These are phyloP conservation scores for Thysanoteuthis rhombus DNA, from an alignment of 2,888 invertebrate genomes.

Conservation along the genomic window DNA sequence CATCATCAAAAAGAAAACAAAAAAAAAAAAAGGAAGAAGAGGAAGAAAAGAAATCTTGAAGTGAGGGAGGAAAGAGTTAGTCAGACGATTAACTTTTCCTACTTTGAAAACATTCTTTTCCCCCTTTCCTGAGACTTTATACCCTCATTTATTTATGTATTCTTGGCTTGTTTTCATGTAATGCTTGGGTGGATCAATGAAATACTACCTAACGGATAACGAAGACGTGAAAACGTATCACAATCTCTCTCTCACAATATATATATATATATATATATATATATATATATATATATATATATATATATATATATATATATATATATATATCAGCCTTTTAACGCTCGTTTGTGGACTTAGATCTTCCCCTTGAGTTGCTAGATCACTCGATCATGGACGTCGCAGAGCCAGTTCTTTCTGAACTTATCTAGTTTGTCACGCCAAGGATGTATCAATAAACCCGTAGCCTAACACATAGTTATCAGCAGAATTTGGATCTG, in stretches of 20 bases:
- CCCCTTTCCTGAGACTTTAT: too few species aligned
- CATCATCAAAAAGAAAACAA: background rate
- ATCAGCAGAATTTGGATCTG: too few species aligned
- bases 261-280: background rate
- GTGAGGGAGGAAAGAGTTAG: too few species aligned
- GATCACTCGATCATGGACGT: too few species aligned
- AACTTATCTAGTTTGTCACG: too few species aligned
- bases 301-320: background rate
- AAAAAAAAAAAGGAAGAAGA: too few species aligned
- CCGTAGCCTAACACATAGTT: too few species aligned
- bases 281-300: constrained; percentile 13
- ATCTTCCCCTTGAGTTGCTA: too few species aligned
- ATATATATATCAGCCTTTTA: background rate
- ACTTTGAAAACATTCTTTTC: background rate
- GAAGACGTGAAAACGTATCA: background rate
- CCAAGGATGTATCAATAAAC: too few species aligned
- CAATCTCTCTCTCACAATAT: background rate
- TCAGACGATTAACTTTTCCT: background rate
- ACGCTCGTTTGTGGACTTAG: too few species aligned
- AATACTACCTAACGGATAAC: background rate
- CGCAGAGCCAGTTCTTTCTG: too few species aligned
- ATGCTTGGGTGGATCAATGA: background rate
- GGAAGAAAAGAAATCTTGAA: too few species aligned
- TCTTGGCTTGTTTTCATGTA: background rate
- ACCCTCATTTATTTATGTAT: background rate